Evolutionary conservation across 2,797 vertebrate genomes (phyloP).

Genomic region (Valencia hispanica): DNA sequence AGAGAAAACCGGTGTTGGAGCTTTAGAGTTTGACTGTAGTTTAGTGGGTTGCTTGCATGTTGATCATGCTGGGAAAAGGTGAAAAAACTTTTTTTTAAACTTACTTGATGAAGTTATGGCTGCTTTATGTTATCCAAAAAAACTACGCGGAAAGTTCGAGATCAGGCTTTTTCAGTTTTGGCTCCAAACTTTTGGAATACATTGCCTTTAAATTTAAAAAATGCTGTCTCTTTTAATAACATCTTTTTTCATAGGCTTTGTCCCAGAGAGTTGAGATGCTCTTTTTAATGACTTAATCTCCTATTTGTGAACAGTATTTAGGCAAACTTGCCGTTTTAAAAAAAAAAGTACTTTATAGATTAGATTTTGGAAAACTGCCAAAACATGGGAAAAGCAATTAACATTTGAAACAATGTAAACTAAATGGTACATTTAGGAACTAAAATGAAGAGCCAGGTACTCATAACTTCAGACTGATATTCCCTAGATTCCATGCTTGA

Average conservation of each 20-base stretch:
- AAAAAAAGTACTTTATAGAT: too few species aligned
- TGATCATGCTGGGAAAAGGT: not conserved
- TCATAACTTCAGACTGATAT: not conserved
- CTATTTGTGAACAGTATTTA: not conserved
- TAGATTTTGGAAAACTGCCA: not conserved
- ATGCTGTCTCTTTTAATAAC: not conserved
- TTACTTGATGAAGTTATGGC: not conserved
- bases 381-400: not conserved
- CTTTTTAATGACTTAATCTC: not conserved
- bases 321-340: not conserved
- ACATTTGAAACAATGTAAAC: not conserved
- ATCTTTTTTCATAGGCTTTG: not conserved
- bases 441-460: not conserved
- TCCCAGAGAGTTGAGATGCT: not conserved
- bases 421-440: not conserved
- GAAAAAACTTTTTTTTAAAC: too few species aligned
- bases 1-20: not conserved
- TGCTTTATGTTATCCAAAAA: not conserved
- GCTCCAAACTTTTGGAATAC: too few species aligned
- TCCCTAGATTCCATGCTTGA: not conserved
- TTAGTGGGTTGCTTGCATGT: not conserved
- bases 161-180: too few species aligned
- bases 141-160: not conserved
- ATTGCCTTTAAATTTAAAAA: too few species aligned
- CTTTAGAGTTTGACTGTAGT: not conserved